Base-by-base conservation (phyloP, 2,113 vertebrate genomes). In the Oryzias woworae region DNA sequence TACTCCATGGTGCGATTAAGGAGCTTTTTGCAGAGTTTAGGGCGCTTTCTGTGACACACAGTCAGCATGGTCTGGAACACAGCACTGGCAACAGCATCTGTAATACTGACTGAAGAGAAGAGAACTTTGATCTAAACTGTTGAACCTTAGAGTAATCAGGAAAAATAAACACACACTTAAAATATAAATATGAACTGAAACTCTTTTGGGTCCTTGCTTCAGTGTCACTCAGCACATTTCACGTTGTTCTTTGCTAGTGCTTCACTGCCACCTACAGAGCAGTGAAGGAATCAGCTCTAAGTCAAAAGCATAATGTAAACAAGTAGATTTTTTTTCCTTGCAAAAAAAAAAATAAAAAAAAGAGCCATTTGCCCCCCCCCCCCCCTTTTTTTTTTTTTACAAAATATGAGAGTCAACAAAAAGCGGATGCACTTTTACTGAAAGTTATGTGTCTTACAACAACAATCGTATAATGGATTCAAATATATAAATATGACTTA, bases 31-130 rank as follows among this genome's bases (percentile, higher is more conserved):
- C 90, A 86, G 22, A 92, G 86, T 71, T 89, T 90, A 49, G 92
- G 91, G 15, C 92, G 77, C 53, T 91, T 91, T 63, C 89, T 77
- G 85, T 92, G 90, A 64, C 88, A 86, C 65, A 91, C 83, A 0
- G 81, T 87, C 82, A 92, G 43, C 83, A 92, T 84, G 22, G 86
- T 88, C 75, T 92, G 92, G 59, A 93, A 92, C 22, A 89, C 85
- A 0, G 85, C 77, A 7, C 90, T 88, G 82, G 91, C 82, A 14
- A 66, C 76, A 0, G 73, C 55, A 13, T 90, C 85, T 0, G 84
- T 85, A 47, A 81, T 82, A 22, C 85, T 87, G 0, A 91, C 92
- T 93, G 14, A 36, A 50, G 54, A 26, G 20, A 58, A 28, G 10
- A 47, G 22, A 24, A 13, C 43, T 5, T 54, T 20, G 0, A 0